Base-by-base conservation (phyloP, 2,797 vertebrate species). In the Kryptopterus vitreolus region DNA sequence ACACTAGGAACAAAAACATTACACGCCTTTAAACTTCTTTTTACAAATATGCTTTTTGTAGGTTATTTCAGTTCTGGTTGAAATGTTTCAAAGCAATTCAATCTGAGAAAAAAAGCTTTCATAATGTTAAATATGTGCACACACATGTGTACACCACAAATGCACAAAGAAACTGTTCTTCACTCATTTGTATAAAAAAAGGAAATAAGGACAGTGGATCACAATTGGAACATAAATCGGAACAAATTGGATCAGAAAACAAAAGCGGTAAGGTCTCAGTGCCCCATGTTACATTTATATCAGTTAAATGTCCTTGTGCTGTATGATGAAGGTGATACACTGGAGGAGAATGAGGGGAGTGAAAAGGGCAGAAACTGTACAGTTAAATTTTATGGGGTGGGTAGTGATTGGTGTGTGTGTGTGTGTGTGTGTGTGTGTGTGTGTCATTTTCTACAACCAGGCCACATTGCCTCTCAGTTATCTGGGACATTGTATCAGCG, bases 401-500 rank as follows among this genome's bases (percentile, higher is more conserved):
- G n/a, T 16, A 38, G 22, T 10, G 10, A 13, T 61, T 53, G 8
- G 35, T 12, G 31, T 22, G 50, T 20, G 58, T 50, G 57, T 62
- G 69, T 53, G 43, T 63, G 46, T 22, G 29, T 62, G 29, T 62
- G 59, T 62, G 29, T 62, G 61, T 63, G 61, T 63, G 61, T 63
- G 61, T 35, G 22, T 63, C 6, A 43, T 22, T 20, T 69, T 69
- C 55, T 61, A 53, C 57, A 63, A 20, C 31, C 71, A 71, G n/a
- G 53, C 63, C 58, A 79, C 57, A 63, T 9, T 70, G 84, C 92
- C 92, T 95, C 85, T 80, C 76, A 82, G 86, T 89, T 79, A 78
- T 88, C 87, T 82, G 20, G 58, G 75, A 88, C 89, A 86, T 81
- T 88, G 85, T 91, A 90, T 87, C 88, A 88, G 87, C 80, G 88